These are phyloP conservation scores for Melitaea cinxia DNA, from an alignment of 1,140 invertebrate genomes.

Conservation along the genomic window DNA sequence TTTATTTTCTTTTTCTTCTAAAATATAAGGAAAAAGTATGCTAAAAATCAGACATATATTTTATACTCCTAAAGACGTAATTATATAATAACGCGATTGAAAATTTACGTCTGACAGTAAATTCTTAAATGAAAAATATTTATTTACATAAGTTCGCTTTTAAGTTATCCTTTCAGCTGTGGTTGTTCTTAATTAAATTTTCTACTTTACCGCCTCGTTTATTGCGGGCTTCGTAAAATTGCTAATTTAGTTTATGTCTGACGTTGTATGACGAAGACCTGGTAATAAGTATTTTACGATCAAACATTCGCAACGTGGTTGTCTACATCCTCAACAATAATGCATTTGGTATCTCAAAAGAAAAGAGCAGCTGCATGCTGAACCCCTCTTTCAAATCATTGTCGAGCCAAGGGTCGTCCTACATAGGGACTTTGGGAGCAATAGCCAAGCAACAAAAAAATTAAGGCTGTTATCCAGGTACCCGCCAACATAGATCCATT, in stretches of 20 bases:
- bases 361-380: slow-evolving; percentile 76
- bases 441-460: slow-evolving; percentile 61
- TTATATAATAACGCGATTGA: too few species aligned
- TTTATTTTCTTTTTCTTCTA: too few species aligned
- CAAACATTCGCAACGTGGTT: slow-evolving; percentile 29
- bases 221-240: slow-evolving; percentile 23
- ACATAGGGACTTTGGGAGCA: slow-evolving; percentile 71
- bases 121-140: neutral
- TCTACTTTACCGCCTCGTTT: slow-evolving; percentile 12
- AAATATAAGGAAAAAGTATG: too few species aligned
- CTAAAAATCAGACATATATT: too few species aligned
- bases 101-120: neutral
- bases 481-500: slow-evolving; percentile 53
- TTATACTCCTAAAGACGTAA: too few species aligned
- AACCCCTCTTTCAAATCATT: slow-evolving; percentile 71
- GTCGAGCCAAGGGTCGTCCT: slow-evolving; percentile 73
- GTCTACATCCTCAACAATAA: slow-evolving; percentile 41
- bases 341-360: slow-evolving; percentile 55
- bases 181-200: slow-evolving; percentile 8
- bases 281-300: neutral
- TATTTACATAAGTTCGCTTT: neutral
- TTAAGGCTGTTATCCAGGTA: slow-evolving; percentile 70
- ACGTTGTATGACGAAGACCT: neutral
- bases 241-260: slow-evolving; percentile 12
- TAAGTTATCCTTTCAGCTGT: neutral